phyloP scores from a whole-genome alignment of 2,888 invertebrate species.

The Philereme vetulata region DNA sequence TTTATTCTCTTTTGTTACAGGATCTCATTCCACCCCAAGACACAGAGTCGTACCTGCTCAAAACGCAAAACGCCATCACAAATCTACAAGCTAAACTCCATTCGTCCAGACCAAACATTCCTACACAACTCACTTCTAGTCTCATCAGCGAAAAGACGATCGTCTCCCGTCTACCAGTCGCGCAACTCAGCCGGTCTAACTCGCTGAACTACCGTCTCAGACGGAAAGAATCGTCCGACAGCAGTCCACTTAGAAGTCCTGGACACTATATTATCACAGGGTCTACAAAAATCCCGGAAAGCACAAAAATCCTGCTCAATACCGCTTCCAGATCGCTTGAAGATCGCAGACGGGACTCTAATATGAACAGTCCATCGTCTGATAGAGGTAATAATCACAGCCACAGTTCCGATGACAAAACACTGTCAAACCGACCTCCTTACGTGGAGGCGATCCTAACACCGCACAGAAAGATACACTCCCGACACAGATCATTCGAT shows the following conservation, averaged over 20 bases:
- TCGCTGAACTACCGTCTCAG: constrained; percentile 77
- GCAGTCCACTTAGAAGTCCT: constrained; percentile 75
- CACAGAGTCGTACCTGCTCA: constrained; percentile 83
- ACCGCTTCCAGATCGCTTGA: constrained; percentile 72
- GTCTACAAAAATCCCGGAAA: constrained; percentile 66
- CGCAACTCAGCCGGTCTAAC: constrained; percentile 76
- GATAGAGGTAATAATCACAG: constrained; percentile 58
- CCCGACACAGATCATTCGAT: constrained; percentile 81
- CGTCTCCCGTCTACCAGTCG: constrained; percentile 72
- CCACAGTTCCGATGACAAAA: constrained; percentile 78
- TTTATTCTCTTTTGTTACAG: constrained; percentile 61
- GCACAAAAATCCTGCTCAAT: constrained; percentile 63
- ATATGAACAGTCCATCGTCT: constrained; percentile 76
- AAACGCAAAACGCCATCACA: constrained; percentile 85
- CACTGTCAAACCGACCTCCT: constrained; percentile 68
- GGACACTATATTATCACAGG: constrained; percentile 78
- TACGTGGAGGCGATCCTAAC: constrained; percentile 66
- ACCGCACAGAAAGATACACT: constrained; percentile 79
- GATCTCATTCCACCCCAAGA: constrained; percentile 78
- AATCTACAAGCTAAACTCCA: constrained; percentile 84
- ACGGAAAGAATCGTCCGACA: constrained; percentile 69
- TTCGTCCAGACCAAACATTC: constrained; percentile 64
- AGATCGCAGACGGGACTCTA: constrained; percentile 57
- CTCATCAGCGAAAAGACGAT: constrained; percentile 76
- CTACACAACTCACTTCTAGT: constrained; percentile 70